Conservation (phyloP, 2,113 vertebrate species). For the Callionymus lyra region DNA sequence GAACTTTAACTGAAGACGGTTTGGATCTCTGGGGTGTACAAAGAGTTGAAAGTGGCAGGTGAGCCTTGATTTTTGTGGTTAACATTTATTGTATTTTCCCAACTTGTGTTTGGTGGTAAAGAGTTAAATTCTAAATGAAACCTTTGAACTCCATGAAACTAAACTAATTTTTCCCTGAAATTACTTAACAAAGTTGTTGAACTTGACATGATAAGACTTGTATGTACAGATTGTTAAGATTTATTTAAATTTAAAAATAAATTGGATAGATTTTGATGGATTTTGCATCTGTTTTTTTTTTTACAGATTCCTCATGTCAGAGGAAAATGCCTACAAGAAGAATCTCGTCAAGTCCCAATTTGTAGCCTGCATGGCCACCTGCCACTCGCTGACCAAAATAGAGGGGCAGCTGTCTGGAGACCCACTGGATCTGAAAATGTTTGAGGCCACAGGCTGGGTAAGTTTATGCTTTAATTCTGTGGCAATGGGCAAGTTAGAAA, state of each 20-base stretch:
- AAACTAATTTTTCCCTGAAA: too few species aligned
- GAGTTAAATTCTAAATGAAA: too few species aligned
- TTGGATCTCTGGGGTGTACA: constrained; percentile 94
- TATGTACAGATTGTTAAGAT: too few species aligned
- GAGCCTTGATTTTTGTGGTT: constrained; percentile 19
- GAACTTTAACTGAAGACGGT: constrained; percentile 95
- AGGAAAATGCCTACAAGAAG: constrained; percentile 79
- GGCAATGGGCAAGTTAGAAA: too few species aligned
- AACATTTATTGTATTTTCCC: background rate
- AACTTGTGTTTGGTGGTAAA: background rate
- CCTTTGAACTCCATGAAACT: too few species aligned
- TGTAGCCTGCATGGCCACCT: constrained; percentile 94
- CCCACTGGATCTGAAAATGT: constrained; percentile 96
- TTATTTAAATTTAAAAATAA: too few species aligned
- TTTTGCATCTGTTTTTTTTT: background rate
- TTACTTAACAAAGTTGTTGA: too few species aligned
- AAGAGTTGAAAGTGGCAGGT: constrained; percentile 80
- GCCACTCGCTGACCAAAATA: constrained; percentile 97
- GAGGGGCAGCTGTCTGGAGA: constrained; percentile 91
- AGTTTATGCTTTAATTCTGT: too few species aligned
- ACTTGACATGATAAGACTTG: too few species aligned
- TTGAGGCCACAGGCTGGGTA: constrained; percentile 96
- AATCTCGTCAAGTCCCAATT: constrained; percentile 85
- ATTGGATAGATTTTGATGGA: too few species aligned
- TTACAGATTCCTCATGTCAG: constrained; percentile 80